Percentiles rank a stretch among this genome's conserved stretches.
phyloP scores from a whole-genome alignment of 2,888 invertebrate species.

The Saturnia pavonia region DNA sequence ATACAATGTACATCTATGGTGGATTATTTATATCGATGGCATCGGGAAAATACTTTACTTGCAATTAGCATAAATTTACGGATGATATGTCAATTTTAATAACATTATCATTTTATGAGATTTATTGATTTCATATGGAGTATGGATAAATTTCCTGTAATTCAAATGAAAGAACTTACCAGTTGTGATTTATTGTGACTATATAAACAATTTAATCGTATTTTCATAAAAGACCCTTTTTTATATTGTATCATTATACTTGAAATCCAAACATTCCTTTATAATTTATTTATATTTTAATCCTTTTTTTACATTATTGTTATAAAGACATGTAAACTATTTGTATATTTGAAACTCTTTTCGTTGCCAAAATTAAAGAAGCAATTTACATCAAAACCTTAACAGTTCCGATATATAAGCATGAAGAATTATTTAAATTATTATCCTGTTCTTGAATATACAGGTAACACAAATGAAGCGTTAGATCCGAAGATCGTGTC shows the following conservation, averaged over 20 bases:
- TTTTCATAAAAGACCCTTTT: not conserved
- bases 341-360: not conserved
- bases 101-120: not conserved
- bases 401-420: not conserved
- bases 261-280: not conserved
- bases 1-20: conserved; percentile 17
- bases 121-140: not conserved
- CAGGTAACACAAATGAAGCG: conserved; percentile 11
- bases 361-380: not conserved
- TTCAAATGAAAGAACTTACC: too few relatives aligned
- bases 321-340: not conserved
- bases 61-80: not conserved
- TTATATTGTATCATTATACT: too few relatives aligned
- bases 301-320: not conserved
- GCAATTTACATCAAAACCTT: not conserved
- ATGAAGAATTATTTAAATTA: not conserved
- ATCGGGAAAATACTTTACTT: not conserved
- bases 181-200: not conserved
- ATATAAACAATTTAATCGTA: not conserved
- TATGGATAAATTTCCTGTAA: not conserved
- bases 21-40: conserved; percentile 3
- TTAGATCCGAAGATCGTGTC: conserved; percentile 5
- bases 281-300: not conserved
- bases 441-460: not conserved
- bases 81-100: too few relatives aligned